Conservation (phyloP, 2,113 vertebrate species). For the Ondatra zibethicus region DNA sequence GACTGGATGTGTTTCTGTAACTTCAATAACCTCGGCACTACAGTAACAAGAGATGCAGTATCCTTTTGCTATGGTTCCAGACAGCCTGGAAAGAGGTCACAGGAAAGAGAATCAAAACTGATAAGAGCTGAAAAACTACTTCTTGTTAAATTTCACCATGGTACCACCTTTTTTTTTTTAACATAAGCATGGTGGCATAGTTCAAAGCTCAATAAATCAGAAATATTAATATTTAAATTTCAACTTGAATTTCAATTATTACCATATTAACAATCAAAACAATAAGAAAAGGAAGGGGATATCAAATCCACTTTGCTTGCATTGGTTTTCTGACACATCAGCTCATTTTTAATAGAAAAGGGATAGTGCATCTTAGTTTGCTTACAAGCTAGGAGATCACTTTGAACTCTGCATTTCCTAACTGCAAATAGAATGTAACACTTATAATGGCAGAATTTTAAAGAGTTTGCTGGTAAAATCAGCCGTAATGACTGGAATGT, state of each 20-base stretch:
- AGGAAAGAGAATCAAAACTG: constrained; percentile 75
- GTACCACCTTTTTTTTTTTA: constrained; percentile 65
- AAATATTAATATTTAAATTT: constrained; percentile 79
- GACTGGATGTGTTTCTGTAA: constrained; percentile 87
- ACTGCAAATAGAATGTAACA: constrained; percentile 90
- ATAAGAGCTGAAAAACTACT: constrained; percentile 60
- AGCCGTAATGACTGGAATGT: background rate
- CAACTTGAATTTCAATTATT: constrained; percentile 75
- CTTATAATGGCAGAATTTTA: constrained; percentile 68
- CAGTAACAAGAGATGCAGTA: constrained; percentile 88
- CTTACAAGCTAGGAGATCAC: constrained; percentile 89
- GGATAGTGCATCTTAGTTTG: constrained; percentile 90
- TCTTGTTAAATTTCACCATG: constrained; percentile 70
- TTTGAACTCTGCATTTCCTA: constrained; percentile 88
- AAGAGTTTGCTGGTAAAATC: background rate
- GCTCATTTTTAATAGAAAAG: constrained; percentile 84
- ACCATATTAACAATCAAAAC: constrained; percentile 78
- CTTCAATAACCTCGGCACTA: constrained; percentile 87
- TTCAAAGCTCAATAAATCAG: too few species aligned
- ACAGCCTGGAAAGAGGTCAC: constrained; percentile 78
- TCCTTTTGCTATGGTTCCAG: constrained; percentile 86
- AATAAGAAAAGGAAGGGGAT: constrained; percentile 72
- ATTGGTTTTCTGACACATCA: constrained; percentile 78
- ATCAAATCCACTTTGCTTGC: constrained; percentile 74
- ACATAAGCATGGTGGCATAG: constrained; percentile 72